phyloP scores from a whole-genome alignment of 2,888 invertebrate genomes.

The Nymphalis c-album region DNA sequence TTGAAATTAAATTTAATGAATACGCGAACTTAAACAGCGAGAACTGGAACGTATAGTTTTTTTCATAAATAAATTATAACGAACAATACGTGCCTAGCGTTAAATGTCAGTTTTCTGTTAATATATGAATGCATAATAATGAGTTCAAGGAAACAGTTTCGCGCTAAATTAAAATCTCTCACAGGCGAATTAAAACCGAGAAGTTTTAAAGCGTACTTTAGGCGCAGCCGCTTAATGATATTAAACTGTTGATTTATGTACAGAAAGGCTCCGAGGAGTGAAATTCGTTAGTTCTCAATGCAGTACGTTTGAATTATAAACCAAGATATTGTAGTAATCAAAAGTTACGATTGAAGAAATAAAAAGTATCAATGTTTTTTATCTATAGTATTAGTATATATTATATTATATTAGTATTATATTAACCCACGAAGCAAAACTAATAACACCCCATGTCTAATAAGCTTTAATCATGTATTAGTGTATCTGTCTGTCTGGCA shows the following conservation, averaged over 20 bases:
- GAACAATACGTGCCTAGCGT: slow-evolving; percentile 29
- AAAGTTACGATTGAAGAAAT: background rate
- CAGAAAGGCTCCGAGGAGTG: slow-evolving; percentile 53
- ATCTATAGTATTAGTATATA: too few species aligned
- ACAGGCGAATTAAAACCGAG: slow-evolving; percentile 67
- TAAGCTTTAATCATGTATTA: too few species aligned
- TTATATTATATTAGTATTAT: too few species aligned
- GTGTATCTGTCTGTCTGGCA: too few species aligned
- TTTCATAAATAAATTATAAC: slow-evolving; percentile 21
- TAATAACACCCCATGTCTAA: too few species aligned
- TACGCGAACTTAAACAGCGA: background rate
- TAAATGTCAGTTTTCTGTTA: slow-evolving; percentile 55
- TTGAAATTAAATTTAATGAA: background rate
- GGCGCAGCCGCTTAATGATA: slow-evolving; percentile 69
- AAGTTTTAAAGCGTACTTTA: slow-evolving; percentile 69
- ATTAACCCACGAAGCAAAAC: too few species aligned
- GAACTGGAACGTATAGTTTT: background rate
- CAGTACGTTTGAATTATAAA: slow-evolving; percentile 35
- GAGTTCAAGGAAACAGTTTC: slow-evolving; percentile 68
- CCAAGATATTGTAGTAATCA: background rate
- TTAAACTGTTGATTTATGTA: slow-evolving; percentile 74
- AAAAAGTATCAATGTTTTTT: background rate
- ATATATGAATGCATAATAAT: slow-evolving; percentile 70
- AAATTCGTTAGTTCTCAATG: slow-evolving; percentile 40
- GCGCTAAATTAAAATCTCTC: slow-evolving; percentile 72